A percentile compares a stretch with the other conserved stretches of the same genome.
These are phyloP conservation scores for Morus bassanus DNA, from an alignment of 2,797 vertebrate species.

Conservation along the genomic window DNA sequence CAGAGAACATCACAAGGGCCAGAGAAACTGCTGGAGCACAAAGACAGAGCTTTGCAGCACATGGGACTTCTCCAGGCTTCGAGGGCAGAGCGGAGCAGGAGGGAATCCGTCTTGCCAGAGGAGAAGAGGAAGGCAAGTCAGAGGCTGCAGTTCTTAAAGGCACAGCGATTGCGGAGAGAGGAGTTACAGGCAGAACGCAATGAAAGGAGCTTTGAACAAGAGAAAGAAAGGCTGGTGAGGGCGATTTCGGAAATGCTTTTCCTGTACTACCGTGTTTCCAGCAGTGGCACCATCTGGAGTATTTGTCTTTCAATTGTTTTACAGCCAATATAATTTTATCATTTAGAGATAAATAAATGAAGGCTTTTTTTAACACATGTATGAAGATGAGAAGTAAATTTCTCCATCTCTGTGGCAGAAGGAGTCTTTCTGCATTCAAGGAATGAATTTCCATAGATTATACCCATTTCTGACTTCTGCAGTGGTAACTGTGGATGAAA, in stretches of 20 bases:
- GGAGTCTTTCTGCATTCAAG: background rate
- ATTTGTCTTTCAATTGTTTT: background rate
- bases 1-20: slow-evolving; percentile 30
- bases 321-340: background rate
- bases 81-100: slow-evolving; percentile 39
- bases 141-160: slow-evolving; percentile 42
- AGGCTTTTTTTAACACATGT: background rate
- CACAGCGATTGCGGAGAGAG: background rate
- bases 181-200: background rate
- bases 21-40: slow-evolving; percentile 47
- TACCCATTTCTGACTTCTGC: background rate
- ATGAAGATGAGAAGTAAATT: background rate
- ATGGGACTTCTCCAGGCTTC: slow-evolving; percentile 34
- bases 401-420: background rate
- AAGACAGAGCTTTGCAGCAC: slow-evolving; percentile 1
- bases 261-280: background rate
- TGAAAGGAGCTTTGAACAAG: background rate
- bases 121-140: slow-evolving; percentile 27
- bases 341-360: background rate
- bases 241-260: background rate
- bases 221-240: slow-evolving; percentile 47
- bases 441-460: background rate
- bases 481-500: background rate
- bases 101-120: background rate
- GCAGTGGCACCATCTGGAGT: background rate